Conservation (phyloP, 2,797 vertebrate species). For the Vespertilio murinus region DNA sequence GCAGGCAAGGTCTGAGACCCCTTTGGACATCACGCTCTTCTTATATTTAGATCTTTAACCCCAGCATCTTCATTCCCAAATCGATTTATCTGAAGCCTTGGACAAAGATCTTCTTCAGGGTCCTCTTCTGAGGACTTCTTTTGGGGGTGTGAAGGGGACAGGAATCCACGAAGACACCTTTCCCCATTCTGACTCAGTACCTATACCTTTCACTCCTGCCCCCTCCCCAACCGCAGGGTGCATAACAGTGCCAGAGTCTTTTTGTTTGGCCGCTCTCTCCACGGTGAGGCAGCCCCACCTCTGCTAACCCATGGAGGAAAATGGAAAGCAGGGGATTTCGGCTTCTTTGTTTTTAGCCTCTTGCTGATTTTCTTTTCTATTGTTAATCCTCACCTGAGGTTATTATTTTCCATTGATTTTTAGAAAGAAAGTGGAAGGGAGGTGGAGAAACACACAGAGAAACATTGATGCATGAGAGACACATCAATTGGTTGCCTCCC, state of each 20-base stretch:
- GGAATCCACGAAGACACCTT: background rate
- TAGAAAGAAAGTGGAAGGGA: too few relatives aligned
- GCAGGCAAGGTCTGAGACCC: background rate
- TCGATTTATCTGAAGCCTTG: background rate
- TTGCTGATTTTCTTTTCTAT: background rate
- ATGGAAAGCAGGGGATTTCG: accelerated
- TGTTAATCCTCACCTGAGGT: too few relatives aligned
- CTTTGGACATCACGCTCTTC: background rate
- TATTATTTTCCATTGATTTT: too few relatives aligned
- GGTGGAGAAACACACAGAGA: too few relatives aligned
- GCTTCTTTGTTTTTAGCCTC: background rate
- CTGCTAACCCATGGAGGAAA: background rate
- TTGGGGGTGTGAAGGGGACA: too few relatives aligned
- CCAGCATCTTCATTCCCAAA: background rate
- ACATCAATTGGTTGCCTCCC: too few relatives aligned
- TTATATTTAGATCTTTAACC: background rate
- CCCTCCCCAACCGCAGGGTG: background rate
- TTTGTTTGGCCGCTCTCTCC: background rate
- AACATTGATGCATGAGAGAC: too few relatives aligned
- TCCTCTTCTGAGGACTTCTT: background rate
- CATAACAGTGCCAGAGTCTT: background rate
- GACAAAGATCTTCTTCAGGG: background rate
- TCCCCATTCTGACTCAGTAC: background rate
- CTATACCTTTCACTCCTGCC: background rate
- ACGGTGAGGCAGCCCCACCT: background rate